Conservation (phyloP, 1,140 invertebrate species). For the Proales similis region DNA sequence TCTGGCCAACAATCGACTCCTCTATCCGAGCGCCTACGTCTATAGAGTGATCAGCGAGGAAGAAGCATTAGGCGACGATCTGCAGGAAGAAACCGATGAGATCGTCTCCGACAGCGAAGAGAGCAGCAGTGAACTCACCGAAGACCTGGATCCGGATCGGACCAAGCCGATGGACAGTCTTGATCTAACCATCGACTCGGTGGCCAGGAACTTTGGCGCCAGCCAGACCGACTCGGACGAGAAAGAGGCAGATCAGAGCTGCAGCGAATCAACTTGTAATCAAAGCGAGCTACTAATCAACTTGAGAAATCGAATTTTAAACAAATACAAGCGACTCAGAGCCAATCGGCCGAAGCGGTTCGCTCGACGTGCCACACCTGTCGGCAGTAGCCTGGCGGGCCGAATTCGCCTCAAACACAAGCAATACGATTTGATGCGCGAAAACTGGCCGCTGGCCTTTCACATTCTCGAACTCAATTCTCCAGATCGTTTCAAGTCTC, state of each 20-base stretch:
- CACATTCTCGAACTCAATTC: constrained; percentile 11
- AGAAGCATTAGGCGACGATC: neutral
- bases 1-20: constrained; percentile 8
- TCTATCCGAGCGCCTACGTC: constrained; percentile 26
- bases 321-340: too few relatives aligned
- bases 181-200: constrained; percentile 30
- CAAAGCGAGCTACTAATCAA: too few relatives aligned
- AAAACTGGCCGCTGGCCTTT: constrained; percentile 28
- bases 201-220: constrained; percentile 30
- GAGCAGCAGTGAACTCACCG: neutral
- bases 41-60: constrained; percentile 21
- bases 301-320: too few relatives aligned
- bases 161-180: constrained; percentile 23
- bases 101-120: neutral
- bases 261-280: too few relatives aligned
- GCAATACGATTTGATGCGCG: constrained; percentile 9
- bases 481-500: neutral
- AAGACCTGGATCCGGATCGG: too few relatives aligned
- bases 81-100: neutral
- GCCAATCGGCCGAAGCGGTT: too few relatives aligned
- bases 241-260: too few relatives aligned
- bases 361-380: too few relatives aligned
- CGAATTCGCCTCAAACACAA: constrained; percentile 25
- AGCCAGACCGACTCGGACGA: neutral
- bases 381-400: too few relatives aligned